A percentile compares a stretch with the other conserved stretches of the same genome.
phyloP scores from a whole-genome alignment of 1,140 invertebrate genomes.

The Cotesia glomerata region DNA sequence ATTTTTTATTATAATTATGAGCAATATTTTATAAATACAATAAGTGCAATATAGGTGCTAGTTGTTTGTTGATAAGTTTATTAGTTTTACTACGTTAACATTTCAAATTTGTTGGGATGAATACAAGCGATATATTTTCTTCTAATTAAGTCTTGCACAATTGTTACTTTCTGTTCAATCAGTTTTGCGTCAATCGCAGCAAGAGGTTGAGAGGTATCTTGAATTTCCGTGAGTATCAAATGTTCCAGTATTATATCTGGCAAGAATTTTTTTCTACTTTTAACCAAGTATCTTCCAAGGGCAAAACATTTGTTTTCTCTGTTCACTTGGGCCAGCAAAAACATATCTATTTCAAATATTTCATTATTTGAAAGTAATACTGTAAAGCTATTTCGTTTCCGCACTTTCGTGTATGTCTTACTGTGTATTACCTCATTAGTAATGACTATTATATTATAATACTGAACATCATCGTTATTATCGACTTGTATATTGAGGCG shows the following conservation, averaged over 20 bases:
- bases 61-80: too few relatives aligned
- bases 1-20: too few relatives aligned
- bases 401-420: background rate
- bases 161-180: background rate
- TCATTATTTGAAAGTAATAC: slow-evolving; percentile 16
- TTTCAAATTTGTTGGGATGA: background rate
- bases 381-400: slow-evolving; percentile 21
- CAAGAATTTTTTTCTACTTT: background rate
- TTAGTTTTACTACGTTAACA: too few relatives aligned
- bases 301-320: slow-evolving; percentile 5
- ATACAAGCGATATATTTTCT: background rate
- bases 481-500: background rate
- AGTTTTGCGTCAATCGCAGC: background rate
- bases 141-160: background rate
- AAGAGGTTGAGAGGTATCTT: background rate
- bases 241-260: slow-evolving; percentile 1
- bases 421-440: slow-evolving; percentile 14
- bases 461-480: background rate
- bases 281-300: slow-evolving; percentile 9
- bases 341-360: slow-evolving; percentile 21
- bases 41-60: too few relatives aligned
- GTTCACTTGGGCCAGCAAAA: background rate
- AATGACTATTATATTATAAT: slow-evolving; percentile 10
- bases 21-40: too few relatives aligned
- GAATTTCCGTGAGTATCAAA: background rate